Conservation (phyloP, 2,797 vertebrate species). For the Acanthiza pusilla region DNA sequence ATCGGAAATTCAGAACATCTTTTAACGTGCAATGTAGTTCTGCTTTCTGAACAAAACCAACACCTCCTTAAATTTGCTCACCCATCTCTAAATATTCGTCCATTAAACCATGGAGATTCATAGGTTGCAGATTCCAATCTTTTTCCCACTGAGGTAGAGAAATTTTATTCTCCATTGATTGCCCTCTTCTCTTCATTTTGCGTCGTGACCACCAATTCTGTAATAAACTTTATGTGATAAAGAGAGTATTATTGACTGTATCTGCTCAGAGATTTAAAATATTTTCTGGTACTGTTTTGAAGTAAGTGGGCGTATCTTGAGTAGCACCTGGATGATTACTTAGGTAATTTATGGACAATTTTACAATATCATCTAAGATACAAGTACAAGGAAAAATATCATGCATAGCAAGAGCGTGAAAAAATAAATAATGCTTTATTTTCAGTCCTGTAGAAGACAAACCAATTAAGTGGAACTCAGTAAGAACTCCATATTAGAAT, state of each 20-base stretch:
- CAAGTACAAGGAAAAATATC: neutral
- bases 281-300: neutral
- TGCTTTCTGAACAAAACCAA: neutral
- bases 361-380: neutral
- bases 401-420: rapidly evolving
- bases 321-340: neutral
- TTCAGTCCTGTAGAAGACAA: neutral
- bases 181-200: conserved; percentile 89
- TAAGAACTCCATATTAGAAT: neutral
- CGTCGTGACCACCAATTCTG: conserved; percentile 99
- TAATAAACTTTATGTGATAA: conserved; percentile 79
- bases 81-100: conserved; percentile 99
- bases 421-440: neutral
- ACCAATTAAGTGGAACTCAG: neutral
- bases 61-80: conserved; percentile 59
- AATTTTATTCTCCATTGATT: conserved; percentile 84
- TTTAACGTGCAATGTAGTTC: rapidly evolving
- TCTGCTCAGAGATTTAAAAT: neutral
- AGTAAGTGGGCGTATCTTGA: neutral
- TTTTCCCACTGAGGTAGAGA: conserved; percentile 97
- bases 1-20: neutral
- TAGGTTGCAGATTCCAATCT: conserved; percentile 98
- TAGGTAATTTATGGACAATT: neutral
- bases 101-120: conserved; percentile 96
- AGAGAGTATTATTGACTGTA: neutral